phyloP scores from a whole-genome alignment of 2,888 invertebrate genomes.

The Hesperia comma region DNA sequence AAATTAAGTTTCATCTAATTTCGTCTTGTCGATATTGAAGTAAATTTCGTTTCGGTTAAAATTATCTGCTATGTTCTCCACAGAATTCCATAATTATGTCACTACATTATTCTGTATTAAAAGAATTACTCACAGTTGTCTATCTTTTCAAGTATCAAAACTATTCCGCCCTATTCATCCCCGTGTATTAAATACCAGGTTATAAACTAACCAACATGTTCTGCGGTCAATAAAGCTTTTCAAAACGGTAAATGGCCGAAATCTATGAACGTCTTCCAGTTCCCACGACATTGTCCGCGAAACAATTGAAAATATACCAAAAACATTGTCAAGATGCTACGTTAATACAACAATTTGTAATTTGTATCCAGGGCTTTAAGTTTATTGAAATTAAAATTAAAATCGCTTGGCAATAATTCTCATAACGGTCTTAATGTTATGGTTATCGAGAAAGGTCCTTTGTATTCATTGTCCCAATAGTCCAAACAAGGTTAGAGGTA shows the following conservation, averaged over 20 bases:
- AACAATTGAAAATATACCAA: slow-evolving; percentile 69
- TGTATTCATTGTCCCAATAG: slow-evolving; percentile 50
- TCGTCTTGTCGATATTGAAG: too few species aligned
- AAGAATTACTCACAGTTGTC: too few species aligned
- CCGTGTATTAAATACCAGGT: slow-evolving; percentile 67
- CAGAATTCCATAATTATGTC: too few species aligned
- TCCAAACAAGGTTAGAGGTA: slow-evolving; percentile 66
- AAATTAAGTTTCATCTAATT: too few species aligned
- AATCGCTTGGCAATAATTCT: slow-evolving; percentile 27
- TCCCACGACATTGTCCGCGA: slow-evolving; percentile 69
- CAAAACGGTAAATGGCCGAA: slow-evolving; percentile 53
- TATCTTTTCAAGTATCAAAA: slow-evolving; percentile 57
- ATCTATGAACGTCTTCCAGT: slow-evolving; percentile 50
- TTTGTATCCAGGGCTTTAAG: slow-evolving; percentile 36
- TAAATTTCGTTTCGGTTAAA: too few species aligned
- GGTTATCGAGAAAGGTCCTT: slow-evolving; percentile 52
- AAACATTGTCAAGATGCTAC: slow-evolving; percentile 58
- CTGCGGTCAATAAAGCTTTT: slow-evolving; percentile 69
- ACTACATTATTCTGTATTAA: too few species aligned
- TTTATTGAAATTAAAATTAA: slow-evolving; percentile 39
- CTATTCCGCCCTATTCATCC: slow-evolving; percentile 27
- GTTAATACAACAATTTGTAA: slow-evolving; percentile 16
- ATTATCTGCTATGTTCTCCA: too few species aligned
- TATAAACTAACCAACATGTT: slow-evolving; percentile 71
- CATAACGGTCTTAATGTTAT: slow-evolving; percentile 30